A percentile compares a stretch with the other conserved stretches of the same genome.
phyloP scores from a whole-genome alignment of 2,888 invertebrate genomes.

The Hoplodrina ambigua region DNA sequence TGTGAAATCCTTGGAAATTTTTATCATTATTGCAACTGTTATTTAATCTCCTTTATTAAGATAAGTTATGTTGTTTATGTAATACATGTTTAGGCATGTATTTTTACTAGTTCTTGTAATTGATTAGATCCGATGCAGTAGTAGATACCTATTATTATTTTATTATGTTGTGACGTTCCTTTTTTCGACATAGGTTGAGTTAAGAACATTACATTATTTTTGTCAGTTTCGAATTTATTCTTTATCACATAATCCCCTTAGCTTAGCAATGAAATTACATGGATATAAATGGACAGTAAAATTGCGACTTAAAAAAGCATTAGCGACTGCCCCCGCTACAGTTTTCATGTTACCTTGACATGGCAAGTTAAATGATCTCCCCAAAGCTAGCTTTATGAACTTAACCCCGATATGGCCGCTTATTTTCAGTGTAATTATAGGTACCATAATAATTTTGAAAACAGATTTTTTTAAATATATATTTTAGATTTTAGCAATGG shows the following conservation, averaged over 20 bases:
- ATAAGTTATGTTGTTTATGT: slow-evolving; percentile 23
- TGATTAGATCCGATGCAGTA: slow-evolving; percentile 3
- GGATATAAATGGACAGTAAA: slow-evolving; percentile 25
- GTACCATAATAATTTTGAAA: not conserved
- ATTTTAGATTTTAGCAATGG: not conserved
- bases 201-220: not conserved
- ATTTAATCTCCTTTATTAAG: slow-evolving; percentile 34
- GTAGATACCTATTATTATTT: not conserved
- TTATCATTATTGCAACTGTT: slow-evolving; percentile 44
- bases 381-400: not conserved
- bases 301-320: slow-evolving; percentile 38
- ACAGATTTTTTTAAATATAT: not conserved
- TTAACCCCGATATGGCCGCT: slow-evolving; percentile 9
- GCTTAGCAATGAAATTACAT: slow-evolving; percentile 11
- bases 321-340: slow-evolving; percentile 22
- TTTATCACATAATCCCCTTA: slow-evolving; percentile 16
- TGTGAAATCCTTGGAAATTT: slow-evolving; percentile 20
- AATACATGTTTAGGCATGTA: not conserved
- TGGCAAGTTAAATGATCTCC: slow-evolving; percentile 20
- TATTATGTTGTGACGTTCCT: not conserved
- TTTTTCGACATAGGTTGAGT: not conserved
- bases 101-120: slow-evolving; percentile 4
- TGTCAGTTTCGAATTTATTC: slow-evolving; percentile 4
- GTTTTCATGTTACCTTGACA: slow-evolving; percentile 39
- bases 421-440: not conserved